These are phyloP conservation scores for Tinamus guttatus DNA, from an alignment of 2,113 vertebrate genomes.

Conservation along the genomic window DNA sequence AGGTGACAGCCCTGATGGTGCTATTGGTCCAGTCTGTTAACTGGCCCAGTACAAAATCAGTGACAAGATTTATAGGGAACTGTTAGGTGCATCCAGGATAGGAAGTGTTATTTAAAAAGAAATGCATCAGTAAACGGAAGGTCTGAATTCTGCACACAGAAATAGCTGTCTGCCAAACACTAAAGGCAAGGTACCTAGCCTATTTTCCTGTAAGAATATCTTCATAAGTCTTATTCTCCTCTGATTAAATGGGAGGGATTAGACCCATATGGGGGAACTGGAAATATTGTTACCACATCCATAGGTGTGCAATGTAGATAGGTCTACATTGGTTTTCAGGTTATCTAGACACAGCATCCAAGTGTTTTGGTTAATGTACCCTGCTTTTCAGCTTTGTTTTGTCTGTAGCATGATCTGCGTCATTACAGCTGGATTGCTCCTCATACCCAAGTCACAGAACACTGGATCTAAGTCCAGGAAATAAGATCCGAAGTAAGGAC, in stretches of 20 bases:
- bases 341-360: neutral
- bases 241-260: neutral
- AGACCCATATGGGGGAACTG: accelerated
- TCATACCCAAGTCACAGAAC: accelerated
- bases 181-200: neutral
- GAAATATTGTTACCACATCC: accelerated
- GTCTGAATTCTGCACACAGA: neutral
- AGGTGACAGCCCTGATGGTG: constrained; percentile 24
- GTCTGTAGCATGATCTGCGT: neutral
- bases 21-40: neutral
- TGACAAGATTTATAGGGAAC: constrained; percentile 39
- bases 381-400: too few relatives aligned
- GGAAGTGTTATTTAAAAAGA: constrained; percentile 60
- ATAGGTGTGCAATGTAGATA: accelerated
- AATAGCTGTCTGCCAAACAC: neutral
- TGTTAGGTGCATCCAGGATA: neutral
- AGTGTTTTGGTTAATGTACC: neutral
- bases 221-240: neutral
- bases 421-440: accelerated
- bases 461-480: accelerated
- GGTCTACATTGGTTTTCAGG: neutral
- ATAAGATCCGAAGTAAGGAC: accelerated
- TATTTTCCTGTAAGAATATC: neutral
- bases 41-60: constrained; percentile 26
- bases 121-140: constrained; percentile 32